Conservation (phyloP, 2,797 vertebrate species). For the Pseudochirops cupreus region DNA sequence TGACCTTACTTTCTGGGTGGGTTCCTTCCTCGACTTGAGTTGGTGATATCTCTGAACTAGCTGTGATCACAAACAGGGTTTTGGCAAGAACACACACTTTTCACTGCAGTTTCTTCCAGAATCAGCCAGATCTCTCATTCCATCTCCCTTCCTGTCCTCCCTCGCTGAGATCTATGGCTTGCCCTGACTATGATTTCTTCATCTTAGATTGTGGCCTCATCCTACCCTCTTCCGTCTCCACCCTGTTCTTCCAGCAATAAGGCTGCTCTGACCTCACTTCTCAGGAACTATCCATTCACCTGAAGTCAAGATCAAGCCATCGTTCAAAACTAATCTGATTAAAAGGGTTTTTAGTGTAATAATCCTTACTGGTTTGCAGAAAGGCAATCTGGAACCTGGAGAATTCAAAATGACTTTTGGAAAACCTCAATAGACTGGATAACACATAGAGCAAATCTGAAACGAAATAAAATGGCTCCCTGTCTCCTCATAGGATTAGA, state of each 20-base stretch:
- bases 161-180: not conserved
- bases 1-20: not conserved
- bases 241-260: not conserved
- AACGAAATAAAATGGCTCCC: not conserved
- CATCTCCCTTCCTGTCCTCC: not conserved
- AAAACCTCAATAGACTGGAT: not conserved
- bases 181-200: not conserved
- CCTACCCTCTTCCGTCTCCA: slow-evolving; percentile 2
- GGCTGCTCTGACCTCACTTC: not conserved
- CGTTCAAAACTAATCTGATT: not conserved
- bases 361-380: not conserved
- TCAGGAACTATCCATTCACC: not conserved
- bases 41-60: slow-evolving; percentile 4
- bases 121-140: not conserved
- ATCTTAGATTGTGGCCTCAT: not conserved
- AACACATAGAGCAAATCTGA: not conserved
- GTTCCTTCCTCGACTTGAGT: not conserved
- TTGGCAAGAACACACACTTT: not conserved
- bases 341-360: not conserved
- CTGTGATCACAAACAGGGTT: not conserved
- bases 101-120: not conserved
- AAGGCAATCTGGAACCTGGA: not conserved
- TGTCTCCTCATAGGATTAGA: not conserved
- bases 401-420: not conserved
- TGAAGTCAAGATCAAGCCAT: not conserved